Evolutionary conservation across 2,888 invertebrate species (phyloP), one percentile per base, ranked within the genome.

Genomic region (Heliconius sara): DNA sequence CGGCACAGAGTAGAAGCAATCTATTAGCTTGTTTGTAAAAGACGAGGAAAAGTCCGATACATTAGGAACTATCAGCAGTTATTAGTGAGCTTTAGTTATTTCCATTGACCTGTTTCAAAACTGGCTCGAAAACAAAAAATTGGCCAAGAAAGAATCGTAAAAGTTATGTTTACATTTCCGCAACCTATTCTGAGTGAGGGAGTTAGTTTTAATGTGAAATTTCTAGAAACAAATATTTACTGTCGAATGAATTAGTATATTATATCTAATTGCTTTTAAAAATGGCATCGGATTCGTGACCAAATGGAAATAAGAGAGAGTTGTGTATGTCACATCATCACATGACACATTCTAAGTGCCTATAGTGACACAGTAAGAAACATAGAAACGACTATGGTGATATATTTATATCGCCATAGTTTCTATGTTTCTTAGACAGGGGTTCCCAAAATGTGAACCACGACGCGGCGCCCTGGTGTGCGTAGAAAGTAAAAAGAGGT

Each of bases 31-130:
- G 30, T 63, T 63, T 63, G 5, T 52, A 67, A 76, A 77, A 63
- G 43, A 43, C 30, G 30, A 75, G 63, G 63, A 75, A 75, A 75
- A 79, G 34, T 70, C 47, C 70, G 30, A 63, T 52, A 34, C 25
- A 57, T 30, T 52, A 9, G 52, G 9, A 19, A 66, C 52, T 65
- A 71, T 65, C 52, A 12, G 12, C 30, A 52, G 60, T 52, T 25
- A 60, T 77, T 68, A 73, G 71, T 52, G 52, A 47, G 68, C 65
- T 72, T 81, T 78, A 80, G 79, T 73, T 82, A 82, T 83, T 82
- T 80, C 77, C 77, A 82, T 79, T 82, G 82, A 83, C 82, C 84
- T 73, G 77, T 74, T 82, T 84, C 70, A 71, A 72, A 52, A 78
- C 79, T 81, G 83, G 82, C 84, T 80, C 75, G 82, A 79, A 75